These are phyloP conservation scores for Philaethria dido DNA, from an alignment of 2,888 invertebrate species.

Conservation along the genomic window DNA sequence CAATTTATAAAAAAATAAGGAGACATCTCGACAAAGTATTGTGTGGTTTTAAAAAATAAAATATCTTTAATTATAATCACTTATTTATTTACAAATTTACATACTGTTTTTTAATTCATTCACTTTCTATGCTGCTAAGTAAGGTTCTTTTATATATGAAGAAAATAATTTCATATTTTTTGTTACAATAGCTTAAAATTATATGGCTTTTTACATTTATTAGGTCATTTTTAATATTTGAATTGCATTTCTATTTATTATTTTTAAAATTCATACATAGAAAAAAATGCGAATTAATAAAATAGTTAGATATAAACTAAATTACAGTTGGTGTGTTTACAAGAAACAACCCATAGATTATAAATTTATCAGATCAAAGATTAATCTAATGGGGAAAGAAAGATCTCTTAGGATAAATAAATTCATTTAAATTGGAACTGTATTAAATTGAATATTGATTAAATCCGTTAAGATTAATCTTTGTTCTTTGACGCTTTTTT, in stretches of 20 bases:
- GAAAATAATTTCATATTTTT: not conserved
- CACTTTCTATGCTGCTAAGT: not conserved
- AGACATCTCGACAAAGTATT: constrained; percentile 15
- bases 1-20: constrained; percentile 18
- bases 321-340: not conserved
- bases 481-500: constrained; percentile 1
- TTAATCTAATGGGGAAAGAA: not conserved
- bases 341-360: not conserved
- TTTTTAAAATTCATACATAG: not conserved
- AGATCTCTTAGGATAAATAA: constrained; percentile 1
- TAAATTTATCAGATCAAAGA: constrained; percentile 9
- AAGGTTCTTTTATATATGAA: not conserved
- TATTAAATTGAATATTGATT: not conserved
- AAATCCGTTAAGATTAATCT: not conserved
- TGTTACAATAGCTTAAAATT: not conserved
- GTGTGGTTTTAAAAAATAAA: constrained; percentile 5
- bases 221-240: not conserved
- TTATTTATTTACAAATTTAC: not conserved
- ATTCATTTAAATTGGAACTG: not conserved
- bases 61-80: not conserved
- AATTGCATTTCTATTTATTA: not conserved
- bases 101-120: not conserved
- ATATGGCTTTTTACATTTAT: not conserved
- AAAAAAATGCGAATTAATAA: constrained; percentile 1
- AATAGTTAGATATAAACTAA: not conserved